Conservation (phyloP, 2,888 invertebrate species). For the Dinocampus coccinellae region DNA sequence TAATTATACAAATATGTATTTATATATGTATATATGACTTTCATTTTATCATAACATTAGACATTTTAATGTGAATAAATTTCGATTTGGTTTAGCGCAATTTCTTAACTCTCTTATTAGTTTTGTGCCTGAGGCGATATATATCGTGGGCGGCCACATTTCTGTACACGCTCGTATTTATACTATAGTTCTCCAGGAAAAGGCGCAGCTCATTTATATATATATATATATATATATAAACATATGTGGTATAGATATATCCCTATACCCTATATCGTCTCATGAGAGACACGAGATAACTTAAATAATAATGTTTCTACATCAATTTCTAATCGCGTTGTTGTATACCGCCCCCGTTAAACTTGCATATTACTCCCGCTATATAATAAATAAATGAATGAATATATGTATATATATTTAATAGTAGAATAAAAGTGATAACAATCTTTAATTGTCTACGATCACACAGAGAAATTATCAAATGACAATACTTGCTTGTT, state of each 20-base stretch:
- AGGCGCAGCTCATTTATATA: slow-evolving; percentile 16
- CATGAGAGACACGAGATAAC: slow-evolving; percentile 15
- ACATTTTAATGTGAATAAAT: not conserved
- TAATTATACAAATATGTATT: too few relatives aligned
- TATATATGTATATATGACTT: slow-evolving; percentile 6
- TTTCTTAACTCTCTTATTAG: slow-evolving; percentile 2
- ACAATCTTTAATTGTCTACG: slow-evolving; percentile 19
- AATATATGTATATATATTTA: not conserved
- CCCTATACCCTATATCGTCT: slow-evolving; percentile 11
- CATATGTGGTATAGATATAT: too few relatives aligned
- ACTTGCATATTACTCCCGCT: not conserved
- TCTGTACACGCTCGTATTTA: not conserved
- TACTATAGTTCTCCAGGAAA: slow-evolving; percentile 18
- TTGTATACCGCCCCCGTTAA: slow-evolving; percentile 19
- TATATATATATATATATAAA: not conserved
- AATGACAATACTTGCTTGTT: slow-evolving; percentile 16
- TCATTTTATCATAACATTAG: slow-evolving; percentile 13
- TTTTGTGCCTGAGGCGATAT: slow-evolving; percentile 17
- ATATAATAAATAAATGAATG: not conserved
- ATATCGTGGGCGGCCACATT: slow-evolving; percentile 20
- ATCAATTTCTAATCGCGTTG: not conserved
- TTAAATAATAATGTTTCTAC: slow-evolving; percentile 23
- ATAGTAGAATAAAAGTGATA: not conserved
- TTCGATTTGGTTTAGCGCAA: not conserved
- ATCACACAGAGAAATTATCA: slow-evolving; percentile 5